Evolutionary conservation across 2,797 vertebrate species (phyloP).

Genomic region (Xiphophorus birchmanni): DNA sequence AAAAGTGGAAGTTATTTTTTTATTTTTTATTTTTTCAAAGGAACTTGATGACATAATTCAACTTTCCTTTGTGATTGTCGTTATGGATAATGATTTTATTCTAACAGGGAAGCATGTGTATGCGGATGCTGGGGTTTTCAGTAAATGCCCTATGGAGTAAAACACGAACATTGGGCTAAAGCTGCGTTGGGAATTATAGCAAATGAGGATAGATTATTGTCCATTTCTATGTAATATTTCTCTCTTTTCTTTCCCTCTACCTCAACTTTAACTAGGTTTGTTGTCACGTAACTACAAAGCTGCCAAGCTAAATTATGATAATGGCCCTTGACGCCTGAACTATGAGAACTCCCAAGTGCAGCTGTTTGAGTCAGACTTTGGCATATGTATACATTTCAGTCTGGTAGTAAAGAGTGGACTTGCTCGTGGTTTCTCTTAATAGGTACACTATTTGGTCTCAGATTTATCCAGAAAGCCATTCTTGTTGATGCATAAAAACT

Average conservation of each 20-base stretch:
- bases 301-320: slow-evolving; percentile 69
- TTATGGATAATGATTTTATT: slow-evolving; percentile 66
- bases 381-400: slow-evolving; percentile 55
- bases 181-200: slow-evolving; percentile 30
- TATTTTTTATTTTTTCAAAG: slow-evolving; percentile 35
- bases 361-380: slow-evolving; percentile 65
- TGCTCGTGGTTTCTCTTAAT: slow-evolving; percentile 55
- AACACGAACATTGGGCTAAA: slow-evolving; percentile 26
- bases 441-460: slow-evolving; percentile 22
- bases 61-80: slow-evolving; percentile 76
- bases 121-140: slow-evolving; percentile 35
- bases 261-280: slow-evolving; percentile 62
- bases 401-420: slow-evolving; percentile 52
- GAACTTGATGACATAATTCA: slow-evolving; percentile 74
- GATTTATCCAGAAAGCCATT: neutral
- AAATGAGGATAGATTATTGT: slow-evolving; percentile 41
- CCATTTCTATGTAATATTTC: slow-evolving; percentile 59
- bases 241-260: slow-evolving; percentile 36
- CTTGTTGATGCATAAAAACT: neutral
- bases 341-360: slow-evolving; percentile 60
- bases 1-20: slow-evolving; percentile 46
- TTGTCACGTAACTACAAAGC: slow-evolving; percentile 64
- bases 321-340: slow-evolving; percentile 61
- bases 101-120: slow-evolving; percentile 43
- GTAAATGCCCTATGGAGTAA: slow-evolving; percentile 24